These are phyloP conservation scores for Chitala chitala DNA, from an alignment of 2,113 vertebrate genomes.

Conservation along the genomic window DNA sequence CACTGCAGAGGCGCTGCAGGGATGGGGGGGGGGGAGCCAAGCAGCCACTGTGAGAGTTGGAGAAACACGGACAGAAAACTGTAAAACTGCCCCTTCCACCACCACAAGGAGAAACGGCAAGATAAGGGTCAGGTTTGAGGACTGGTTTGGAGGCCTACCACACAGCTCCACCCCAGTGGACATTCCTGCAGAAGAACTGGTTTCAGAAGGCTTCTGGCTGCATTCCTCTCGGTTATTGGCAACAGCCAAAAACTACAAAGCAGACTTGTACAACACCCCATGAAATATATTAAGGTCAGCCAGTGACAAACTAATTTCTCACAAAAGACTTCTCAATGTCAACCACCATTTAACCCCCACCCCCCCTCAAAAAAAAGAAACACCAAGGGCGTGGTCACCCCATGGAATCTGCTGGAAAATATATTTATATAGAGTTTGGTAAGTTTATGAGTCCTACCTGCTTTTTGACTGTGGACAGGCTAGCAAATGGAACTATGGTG, in stretches of 20 bases:
- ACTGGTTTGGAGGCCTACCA: slow-evolving; percentile 3
- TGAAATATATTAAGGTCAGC: neutral
- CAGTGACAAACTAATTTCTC: neutral
- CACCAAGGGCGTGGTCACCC: neutral
- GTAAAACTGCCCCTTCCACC: neutral
- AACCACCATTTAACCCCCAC: neutral
- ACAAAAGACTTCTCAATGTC: neutral
- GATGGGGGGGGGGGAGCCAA: neutral
- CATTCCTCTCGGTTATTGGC: too few relatives aligned
- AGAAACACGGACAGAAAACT: neutral
- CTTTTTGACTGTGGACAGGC: too few relatives aligned
- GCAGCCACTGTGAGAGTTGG: neutral
- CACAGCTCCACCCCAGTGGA: neutral
- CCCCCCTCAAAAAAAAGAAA: neutral
- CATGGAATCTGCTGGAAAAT: neutral
- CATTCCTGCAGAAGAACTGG: neutral
- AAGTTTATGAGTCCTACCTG: neutral
- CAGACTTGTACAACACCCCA: neutral
- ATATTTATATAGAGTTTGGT: neutral
- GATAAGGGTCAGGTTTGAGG: neutral
- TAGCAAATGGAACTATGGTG: neutral
- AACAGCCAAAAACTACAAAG: too few relatives aligned
- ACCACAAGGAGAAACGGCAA: too few relatives aligned
- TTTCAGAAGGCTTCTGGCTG: neutral
- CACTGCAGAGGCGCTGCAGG: neutral